Base-by-base conservation (phyloP, 2,797 vertebrate species). In the Merluccius polli region DNA sequence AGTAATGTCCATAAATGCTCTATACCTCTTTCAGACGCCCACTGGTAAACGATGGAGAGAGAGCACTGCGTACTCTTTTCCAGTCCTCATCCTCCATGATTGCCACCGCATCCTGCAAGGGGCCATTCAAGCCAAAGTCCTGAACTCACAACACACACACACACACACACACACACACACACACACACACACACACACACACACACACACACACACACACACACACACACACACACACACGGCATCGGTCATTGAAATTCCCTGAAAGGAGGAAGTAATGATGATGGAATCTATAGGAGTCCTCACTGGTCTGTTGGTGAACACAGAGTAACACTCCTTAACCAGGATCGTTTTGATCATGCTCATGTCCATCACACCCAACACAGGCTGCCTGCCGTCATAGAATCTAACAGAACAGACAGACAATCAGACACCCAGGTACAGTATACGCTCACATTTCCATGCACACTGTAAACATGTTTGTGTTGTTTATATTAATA, bases 11-110 rank as follows among this genome's bases (percentile, higher is more conserved):
- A 24, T 59, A 1, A 59, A 59, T 41, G 38, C 52, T 74, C 87
- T 80, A 1, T 1, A 95, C 94, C 91, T 95, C 93, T 82, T 95
- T 96, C 71, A 95, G 89, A 82, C 88, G 92, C 29, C 94, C 90
- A 0, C 91, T 94, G 82, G 94, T 94, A 85, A 96, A 95, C 0
- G 92, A 75, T 0, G 93, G 94, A 13, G 94, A 94, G 4, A 95
- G 87, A 0, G 93, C 80, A 0, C 83, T 82, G 38, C 91, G 89
- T 71, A 95, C 95, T 72, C 92, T 91, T 76, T 76, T 95, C 94
- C 94, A 95, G 12, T 92, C 69, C 0, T 95, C 94, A 75, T 95
- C 93, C 63, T 88, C 78, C 1, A 84, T 80, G 0, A 90, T 0
- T 0, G 33, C 78, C 27, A 95, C 4, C 1, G 93, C 86, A 0